Conservation (phyloP, 2,113 vertebrate genomes). For the Pyrgilauda ruficollis region DNA sequence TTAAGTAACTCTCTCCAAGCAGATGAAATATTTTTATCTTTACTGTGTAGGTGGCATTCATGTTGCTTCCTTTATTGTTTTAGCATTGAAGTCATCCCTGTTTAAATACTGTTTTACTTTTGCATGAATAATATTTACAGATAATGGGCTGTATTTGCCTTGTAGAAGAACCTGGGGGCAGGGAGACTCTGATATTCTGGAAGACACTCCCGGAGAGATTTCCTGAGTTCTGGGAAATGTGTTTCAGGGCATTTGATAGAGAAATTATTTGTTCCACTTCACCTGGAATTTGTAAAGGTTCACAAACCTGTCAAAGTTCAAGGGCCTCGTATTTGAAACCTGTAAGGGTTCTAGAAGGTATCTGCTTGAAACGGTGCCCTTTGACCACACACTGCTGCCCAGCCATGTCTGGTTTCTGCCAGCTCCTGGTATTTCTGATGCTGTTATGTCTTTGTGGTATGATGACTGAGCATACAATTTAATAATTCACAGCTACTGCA, state of each 20-base stretch:
- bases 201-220: background rate
- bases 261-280: background rate
- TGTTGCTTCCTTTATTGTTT: slow-evolving; percentile 11
- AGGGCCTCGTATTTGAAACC: background rate
- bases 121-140: background rate
- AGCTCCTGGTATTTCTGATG: background rate
- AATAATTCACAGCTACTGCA: background rate
- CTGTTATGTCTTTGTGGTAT: background rate
- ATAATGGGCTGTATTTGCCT: background rate
- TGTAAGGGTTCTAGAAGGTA: background rate
- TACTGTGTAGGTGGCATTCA: background rate
- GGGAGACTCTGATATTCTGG: background rate
- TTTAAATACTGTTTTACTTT: slow-evolving; percentile 3
- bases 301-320: background rate
- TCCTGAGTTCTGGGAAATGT: background rate
- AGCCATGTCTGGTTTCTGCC: background rate
- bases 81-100: background rate
- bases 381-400: background rate
- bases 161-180: background rate
- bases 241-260: background rate
- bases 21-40: background rate
- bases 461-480: background rate
- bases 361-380: background rate
- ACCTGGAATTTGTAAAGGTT: background rate
- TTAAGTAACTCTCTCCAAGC: background rate